phyloP scores from a whole-genome alignment of 2,888 invertebrate species.

The Monochamus alternatus region DNA sequence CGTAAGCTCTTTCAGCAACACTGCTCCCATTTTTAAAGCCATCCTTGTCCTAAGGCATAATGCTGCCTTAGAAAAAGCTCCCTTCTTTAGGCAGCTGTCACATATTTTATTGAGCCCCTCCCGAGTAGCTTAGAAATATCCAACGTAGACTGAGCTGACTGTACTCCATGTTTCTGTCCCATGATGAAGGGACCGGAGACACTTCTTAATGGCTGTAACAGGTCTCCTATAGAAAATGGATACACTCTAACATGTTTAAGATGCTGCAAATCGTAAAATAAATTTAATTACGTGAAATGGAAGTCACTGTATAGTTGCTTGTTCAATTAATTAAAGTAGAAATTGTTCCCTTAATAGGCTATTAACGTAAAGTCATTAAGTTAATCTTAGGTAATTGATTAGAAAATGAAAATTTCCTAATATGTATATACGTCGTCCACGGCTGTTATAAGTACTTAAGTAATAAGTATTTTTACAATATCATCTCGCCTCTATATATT shows the following conservation, averaged over 20 bases:
- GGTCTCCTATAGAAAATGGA: constrained; percentile 5
- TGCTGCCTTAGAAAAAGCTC: constrained; percentile 42
- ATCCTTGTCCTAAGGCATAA: constrained; percentile 45
- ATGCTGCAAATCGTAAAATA: constrained; percentile 27
- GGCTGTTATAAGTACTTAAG: background rate
- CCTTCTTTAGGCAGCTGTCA: constrained; percentile 51
- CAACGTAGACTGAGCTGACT: constrained; percentile 7
- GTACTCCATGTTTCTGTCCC: constrained; percentile 8
- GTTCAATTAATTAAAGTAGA: constrained; percentile 26
- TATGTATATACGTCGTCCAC: constrained; percentile 8
- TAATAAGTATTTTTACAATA: constrained; percentile 4
- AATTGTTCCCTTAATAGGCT: constrained; percentile 26
- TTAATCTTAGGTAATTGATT: constrained; percentile 26
- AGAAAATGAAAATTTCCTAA: constrained; percentile 25
- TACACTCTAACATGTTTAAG: constrained; percentile 10
- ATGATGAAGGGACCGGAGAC: background rate
- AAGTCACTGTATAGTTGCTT: constrained; percentile 17
- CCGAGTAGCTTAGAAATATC: constrained; percentile 45
- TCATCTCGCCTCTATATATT: background rate
- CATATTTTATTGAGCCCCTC: constrained; percentile 54
- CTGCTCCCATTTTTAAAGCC: constrained; percentile 50
- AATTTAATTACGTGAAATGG: constrained; percentile 23
- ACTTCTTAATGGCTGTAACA: constrained; percentile 13
- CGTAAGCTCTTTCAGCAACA: constrained; percentile 14
- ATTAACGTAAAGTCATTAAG: constrained; percentile 12